Evolutionary conservation across 1,140 invertebrate species (phyloP).

Genomic region (Chrysomallon squamiferum): DNA sequence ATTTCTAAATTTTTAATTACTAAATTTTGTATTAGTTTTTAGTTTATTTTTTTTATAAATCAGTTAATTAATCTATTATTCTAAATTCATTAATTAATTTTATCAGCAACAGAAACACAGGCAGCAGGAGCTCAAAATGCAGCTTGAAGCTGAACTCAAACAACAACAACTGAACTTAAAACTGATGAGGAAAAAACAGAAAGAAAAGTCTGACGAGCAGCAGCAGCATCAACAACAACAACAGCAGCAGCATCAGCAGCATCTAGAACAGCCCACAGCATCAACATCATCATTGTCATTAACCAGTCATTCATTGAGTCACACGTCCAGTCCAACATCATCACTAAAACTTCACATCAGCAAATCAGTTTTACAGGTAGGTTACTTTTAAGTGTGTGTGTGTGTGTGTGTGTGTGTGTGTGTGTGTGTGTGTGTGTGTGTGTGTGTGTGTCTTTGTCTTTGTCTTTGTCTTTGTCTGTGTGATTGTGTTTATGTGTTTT

Average conservation of each 20-base stretch:
- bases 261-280: slow-evolving; percentile 10
- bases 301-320: background rate
- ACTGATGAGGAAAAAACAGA: slow-evolving; percentile 34
- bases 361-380: background rate
- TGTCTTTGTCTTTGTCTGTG: no score
- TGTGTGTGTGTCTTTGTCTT: no score
- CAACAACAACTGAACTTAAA: slow-evolving; percentile 41
- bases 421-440: no score
- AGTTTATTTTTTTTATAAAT: no score
- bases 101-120: slow-evolving; percentile 31
- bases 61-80: no score
- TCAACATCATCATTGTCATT: background rate
- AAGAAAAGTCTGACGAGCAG: slow-evolving; percentile 37
- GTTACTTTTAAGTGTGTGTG: no score
- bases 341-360: slow-evolving; percentile 3
- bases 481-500: no score
- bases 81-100: no score
- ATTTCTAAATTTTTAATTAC: no score
- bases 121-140: slow-evolving; percentile 37
- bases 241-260: slow-evolving; percentile 5
- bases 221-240: slow-evolving; percentile 5
- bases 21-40: no score
- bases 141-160: slow-evolving; percentile 45
- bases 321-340: background rate
- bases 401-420: no score